These are phyloP conservation scores for Lamellibrachia columna DNA, from an alignment of 2,888 invertebrate genomes.

Conservation along the genomic window DNA sequence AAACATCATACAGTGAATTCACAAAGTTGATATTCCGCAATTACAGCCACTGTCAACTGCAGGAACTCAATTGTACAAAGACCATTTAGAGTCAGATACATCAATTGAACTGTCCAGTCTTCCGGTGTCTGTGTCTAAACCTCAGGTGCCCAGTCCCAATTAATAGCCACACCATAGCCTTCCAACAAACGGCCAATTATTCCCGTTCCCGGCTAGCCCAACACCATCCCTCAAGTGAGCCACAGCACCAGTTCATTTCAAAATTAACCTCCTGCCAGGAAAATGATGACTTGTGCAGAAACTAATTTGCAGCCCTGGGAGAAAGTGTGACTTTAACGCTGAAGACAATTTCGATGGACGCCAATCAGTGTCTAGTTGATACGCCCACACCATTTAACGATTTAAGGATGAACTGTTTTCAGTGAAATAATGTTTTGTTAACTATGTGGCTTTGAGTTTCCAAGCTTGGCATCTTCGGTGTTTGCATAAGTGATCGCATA, in stretches of 20 bases:
- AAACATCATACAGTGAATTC: too few species aligned
- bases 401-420: not conserved
- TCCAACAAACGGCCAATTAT: slow-evolving; percentile 11
- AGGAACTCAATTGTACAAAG: not conserved
- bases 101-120: not conserved
- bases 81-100: not conserved
- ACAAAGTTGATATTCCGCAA: too few species aligned
- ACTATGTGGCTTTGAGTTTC: not conserved
- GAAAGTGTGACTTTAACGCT: not conserved
- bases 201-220: not conserved
- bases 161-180: not conserved
- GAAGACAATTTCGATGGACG: not conserved
- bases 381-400: not conserved
- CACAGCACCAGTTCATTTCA: not conserved
- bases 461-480: not conserved
- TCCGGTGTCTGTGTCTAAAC: not conserved
- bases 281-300: not conserved
- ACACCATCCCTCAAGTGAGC: not conserved
- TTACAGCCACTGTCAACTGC: too few species aligned
- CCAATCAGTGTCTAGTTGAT: not conserved
- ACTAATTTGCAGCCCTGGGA: not conserved
- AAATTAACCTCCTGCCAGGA: not conserved
- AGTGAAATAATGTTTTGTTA: not conserved
- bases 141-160: not conserved
- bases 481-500: not conserved